phyloP scores from a whole-genome alignment of 1,140 invertebrate species.

The Calephelis virginiensis region DNA sequence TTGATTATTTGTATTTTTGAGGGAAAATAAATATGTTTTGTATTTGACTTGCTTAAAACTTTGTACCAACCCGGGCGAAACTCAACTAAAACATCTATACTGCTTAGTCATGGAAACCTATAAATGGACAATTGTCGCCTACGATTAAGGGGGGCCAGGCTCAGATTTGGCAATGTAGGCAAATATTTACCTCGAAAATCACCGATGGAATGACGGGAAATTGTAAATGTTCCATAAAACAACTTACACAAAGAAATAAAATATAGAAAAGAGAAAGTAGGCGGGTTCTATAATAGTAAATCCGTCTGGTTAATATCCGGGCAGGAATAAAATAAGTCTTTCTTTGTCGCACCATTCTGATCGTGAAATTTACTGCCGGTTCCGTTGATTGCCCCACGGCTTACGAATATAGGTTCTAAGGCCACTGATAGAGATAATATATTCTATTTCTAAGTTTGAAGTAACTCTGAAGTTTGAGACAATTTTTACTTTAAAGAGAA shows the following conservation, averaged over 20 bases:
- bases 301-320: constrained; percentile 18
- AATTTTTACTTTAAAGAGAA: no score
- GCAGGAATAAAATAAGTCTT: constrained; percentile 15
- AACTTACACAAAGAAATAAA: neutral
- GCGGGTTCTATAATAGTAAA: constrained; percentile 10
- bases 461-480: no score
- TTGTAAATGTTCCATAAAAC: neutral
- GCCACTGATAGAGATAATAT: neutral
- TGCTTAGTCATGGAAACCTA: no score
- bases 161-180: neutral
- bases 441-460: no score
- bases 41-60: no score
- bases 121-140: no score
- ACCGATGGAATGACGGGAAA: neutral
- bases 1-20: no score
- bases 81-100: no score
- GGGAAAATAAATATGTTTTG: no score
- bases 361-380: constrained; percentile 12
- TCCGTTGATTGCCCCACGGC: constrained; percentile 13
- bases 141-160: no score
- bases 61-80: no score
- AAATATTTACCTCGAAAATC: neutral
- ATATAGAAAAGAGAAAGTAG: neutral
- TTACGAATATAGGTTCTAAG: neutral
- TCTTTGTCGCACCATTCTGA: constrained; percentile 15